These are phyloP conservation scores for Podotricha telesiphe DNA, from an alignment of 2,888 invertebrate species.

Conservation along the genomic window DNA sequence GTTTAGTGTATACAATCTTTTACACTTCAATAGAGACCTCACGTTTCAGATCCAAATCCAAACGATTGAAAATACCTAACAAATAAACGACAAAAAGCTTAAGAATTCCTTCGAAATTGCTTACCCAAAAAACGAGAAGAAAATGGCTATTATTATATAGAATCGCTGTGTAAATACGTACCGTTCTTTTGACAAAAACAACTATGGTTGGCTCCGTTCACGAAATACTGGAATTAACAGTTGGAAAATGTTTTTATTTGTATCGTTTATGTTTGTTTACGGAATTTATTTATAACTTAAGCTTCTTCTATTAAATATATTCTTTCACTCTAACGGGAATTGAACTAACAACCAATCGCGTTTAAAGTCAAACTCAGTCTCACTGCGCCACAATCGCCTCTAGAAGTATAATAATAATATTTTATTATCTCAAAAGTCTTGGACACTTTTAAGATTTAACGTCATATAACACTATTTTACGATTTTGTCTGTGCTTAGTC, in stretches of 20 bases:
- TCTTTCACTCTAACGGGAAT: no score
- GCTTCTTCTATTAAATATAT: no score
- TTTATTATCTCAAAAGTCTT: no score
- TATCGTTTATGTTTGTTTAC: background rate
- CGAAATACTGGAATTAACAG: background rate
- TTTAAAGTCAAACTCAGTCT: no score
- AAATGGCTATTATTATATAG: constrained; percentile 37
- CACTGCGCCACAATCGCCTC: no score
- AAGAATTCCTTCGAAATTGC: constrained; percentile 39
- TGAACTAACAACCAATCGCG: no score
- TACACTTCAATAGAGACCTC: constrained; percentile 4
- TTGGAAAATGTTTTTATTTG: constrained; percentile 3
- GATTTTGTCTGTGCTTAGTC: no score
- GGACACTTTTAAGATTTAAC: no score
- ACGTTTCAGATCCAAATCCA: constrained; percentile 16
- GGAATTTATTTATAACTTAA: background rate
- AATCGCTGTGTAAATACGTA: constrained; percentile 47
- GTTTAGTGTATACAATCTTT: background rate
- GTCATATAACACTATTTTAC: no score
- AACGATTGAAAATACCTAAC: constrained; percentile 13
- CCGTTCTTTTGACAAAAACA: constrained; percentile 37
- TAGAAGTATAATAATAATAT: no score
- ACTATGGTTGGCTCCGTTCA: constrained; percentile 1
- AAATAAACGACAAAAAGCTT: constrained; percentile 2
- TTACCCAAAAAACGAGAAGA: constrained; percentile 35